A percentile compares a stretch with the other conserved stretches of the same genome.
Evolutionary conservation across 2,888 invertebrate species (phyloP).

Genomic region (Noctua pronuba): DNA sequence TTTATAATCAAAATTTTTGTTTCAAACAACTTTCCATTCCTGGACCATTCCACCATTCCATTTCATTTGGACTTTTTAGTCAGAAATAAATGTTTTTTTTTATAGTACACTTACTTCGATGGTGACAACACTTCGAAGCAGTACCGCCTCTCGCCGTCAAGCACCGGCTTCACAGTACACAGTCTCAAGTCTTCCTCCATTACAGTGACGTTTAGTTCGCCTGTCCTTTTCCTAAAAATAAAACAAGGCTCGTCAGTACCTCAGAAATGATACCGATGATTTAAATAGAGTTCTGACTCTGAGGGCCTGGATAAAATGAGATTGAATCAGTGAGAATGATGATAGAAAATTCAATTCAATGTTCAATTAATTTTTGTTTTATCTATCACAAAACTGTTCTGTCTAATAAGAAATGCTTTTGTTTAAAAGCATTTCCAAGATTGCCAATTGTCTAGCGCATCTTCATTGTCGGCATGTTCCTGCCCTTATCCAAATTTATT

Average conservation of each 20-base stretch:
- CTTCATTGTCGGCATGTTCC: too few relatives aligned
- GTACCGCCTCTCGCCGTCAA: constrained; percentile 97
- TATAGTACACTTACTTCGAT: constrained; percentile 92
- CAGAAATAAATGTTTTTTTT: background rate
- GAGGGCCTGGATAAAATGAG: background rate
- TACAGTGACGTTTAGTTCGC: constrained; percentile 96
- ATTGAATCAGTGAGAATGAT: background rate
- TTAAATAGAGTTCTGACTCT: background rate
- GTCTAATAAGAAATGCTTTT: background rate
- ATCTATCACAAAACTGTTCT: background rate
- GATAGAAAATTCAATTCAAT: background rate
- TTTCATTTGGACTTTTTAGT: background rate
- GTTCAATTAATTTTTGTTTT: background rate
- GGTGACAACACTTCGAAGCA: constrained; percentile 99
- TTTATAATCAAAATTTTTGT: too few relatives aligned
- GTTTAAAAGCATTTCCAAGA: too few relatives aligned
- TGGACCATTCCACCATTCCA: background rate
- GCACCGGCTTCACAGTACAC: constrained; percentile 97
- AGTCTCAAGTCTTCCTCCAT: constrained; percentile 99
- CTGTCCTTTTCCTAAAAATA: constrained; percentile 92
- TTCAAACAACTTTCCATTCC: too few relatives aligned
- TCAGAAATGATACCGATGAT: background rate
- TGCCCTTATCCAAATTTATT: too few relatives aligned
- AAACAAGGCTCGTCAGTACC: background rate
- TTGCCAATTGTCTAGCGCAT: background rate